Percentiles rank a stretch among this genome's conserved stretches.
Evolutionary conservation across 2,113 vertebrate species (phyloP).

Genomic region (Eretmochelys imbricata): DNA sequence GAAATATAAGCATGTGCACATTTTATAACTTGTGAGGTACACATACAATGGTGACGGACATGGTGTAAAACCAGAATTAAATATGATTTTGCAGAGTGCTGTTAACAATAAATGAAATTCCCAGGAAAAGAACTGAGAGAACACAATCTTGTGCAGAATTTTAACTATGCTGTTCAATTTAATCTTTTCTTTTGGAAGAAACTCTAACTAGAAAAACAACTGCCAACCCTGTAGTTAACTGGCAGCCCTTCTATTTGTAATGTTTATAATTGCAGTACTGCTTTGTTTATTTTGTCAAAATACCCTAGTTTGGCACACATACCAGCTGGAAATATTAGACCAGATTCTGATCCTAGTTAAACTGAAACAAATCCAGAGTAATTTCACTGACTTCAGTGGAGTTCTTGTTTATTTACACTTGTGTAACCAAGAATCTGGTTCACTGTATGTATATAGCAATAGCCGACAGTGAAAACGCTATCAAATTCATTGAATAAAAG

Average conservation of each 20-base stretch:
- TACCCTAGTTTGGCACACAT: accelerated
- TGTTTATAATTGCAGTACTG: not conserved
- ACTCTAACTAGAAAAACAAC: not conserved
- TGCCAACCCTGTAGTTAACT: not conserved
- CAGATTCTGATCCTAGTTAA: slow-evolving; percentile 36
- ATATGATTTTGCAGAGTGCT: not conserved
- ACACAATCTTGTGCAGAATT: not conserved
- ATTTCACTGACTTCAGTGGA: slow-evolving; percentile 38
- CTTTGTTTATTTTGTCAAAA: not conserved
- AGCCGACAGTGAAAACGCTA: slow-evolving; percentile 7
- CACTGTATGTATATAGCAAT: not conserved
- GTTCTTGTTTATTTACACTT: slow-evolving; percentile 31
- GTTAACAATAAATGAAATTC: not conserved
- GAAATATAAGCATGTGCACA: not conserved
- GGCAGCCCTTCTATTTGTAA: not conserved
- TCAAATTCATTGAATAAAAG: not conserved
- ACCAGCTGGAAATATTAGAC: not conserved
- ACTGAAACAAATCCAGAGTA: slow-evolving; percentile 28
- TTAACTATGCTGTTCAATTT: not conserved
- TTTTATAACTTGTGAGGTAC: not conserved
- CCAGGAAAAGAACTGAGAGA: not conserved
- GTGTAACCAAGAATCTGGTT: slow-evolving; percentile 27
- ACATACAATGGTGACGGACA: not conserved
- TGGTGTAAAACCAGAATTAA: not conserved
- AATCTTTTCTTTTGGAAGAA: slow-evolving; percentile 4